Evolutionary conservation across 2,797 vertebrate genomes (phyloP).

Genomic region (Artibeus lituratus): DNA sequence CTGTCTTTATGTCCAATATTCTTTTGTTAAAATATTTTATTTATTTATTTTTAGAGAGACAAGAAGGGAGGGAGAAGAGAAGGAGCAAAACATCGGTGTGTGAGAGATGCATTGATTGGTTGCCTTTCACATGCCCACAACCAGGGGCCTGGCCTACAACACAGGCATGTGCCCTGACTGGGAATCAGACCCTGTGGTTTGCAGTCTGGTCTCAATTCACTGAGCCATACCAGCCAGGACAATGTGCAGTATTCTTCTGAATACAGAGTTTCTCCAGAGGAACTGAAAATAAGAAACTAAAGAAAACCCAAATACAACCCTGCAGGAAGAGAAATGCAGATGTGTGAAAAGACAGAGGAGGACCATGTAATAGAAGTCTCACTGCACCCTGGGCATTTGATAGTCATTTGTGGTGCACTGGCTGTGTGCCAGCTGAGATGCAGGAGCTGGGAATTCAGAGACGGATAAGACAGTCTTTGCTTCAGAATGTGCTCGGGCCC

Average conservation of each 20-base stretch:
- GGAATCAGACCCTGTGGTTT: not conserved
- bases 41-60: not conserved
- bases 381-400: not conserved
- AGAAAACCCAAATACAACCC: not conserved
- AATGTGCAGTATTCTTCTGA: not conserved
- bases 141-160: not conserved
- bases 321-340: not conserved
- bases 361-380: not conserved
- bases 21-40: not conserved
- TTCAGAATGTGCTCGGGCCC: not conserved
- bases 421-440: not conserved
- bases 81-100: not conserved
- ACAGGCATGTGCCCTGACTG: not conserved
- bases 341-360: not conserved
- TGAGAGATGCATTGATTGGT: too few species aligned
- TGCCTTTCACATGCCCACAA: not conserved
- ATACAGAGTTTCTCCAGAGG: not conserved
- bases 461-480: not conserved
- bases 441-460: not conserved
- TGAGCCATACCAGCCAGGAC: not conserved
- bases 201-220: not conserved
- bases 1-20: not conserved
- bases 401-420: not conserved
- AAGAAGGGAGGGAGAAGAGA: not conserved
- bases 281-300: not conserved